A percentile compares a stretch with the other conserved stretches of the same genome.
phyloP scores from a whole-genome alignment of 2,888 invertebrate genomes.

The Silvanus unidentatus region DNA sequence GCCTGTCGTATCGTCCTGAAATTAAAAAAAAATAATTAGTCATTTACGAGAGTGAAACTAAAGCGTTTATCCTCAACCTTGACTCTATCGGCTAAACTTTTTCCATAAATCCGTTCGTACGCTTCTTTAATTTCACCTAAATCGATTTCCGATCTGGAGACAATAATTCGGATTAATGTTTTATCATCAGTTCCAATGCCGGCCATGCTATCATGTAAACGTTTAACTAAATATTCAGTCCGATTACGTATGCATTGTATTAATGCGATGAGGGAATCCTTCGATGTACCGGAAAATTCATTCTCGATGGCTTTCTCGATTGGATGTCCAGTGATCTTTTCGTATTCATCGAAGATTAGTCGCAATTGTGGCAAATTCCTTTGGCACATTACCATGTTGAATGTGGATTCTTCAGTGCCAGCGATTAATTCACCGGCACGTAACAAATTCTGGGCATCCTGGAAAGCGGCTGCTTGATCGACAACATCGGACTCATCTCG shows the following conservation, averaged over 20 bases:
- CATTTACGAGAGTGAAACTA: not conserved
- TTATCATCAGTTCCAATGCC: slow-evolving; percentile 84
- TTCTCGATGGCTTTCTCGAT: slow-evolving; percentile 73
- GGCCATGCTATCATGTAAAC: slow-evolving; percentile 81
- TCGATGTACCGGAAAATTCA: slow-evolving; percentile 72
- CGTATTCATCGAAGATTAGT: slow-evolving; percentile 59
- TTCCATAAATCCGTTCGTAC: slow-evolving; percentile 68
- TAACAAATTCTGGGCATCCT: slow-evolving; percentile 75
- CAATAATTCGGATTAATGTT: slow-evolving; percentile 77
- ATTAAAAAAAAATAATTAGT: slow-evolving; percentile 18
- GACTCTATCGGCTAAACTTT: slow-evolving; percentile 72
- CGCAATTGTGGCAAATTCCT: slow-evolving; percentile 63
- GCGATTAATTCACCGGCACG: slow-evolving; percentile 62
- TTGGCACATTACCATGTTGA: slow-evolving; percentile 77
- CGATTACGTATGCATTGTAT: slow-evolving; percentile 66
- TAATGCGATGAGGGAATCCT: slow-evolving; percentile 73
- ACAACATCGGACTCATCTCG: slow-evolving; percentile 73
- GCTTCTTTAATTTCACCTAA: slow-evolving; percentile 76
- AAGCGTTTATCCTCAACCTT: slow-evolving; percentile 49
- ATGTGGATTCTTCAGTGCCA: slow-evolving; percentile 82
- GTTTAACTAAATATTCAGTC: slow-evolving; percentile 75
- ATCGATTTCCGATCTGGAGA: slow-evolving; percentile 78
- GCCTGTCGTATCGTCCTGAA: slow-evolving; percentile 77
- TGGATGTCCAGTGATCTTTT: slow-evolving; percentile 68
- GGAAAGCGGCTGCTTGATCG: slow-evolving; percentile 65